These are phyloP conservation scores for Kryphioiulus occultus DNA, from an alignment of 2,888 invertebrate species.

Conservation along the genomic window DNA sequence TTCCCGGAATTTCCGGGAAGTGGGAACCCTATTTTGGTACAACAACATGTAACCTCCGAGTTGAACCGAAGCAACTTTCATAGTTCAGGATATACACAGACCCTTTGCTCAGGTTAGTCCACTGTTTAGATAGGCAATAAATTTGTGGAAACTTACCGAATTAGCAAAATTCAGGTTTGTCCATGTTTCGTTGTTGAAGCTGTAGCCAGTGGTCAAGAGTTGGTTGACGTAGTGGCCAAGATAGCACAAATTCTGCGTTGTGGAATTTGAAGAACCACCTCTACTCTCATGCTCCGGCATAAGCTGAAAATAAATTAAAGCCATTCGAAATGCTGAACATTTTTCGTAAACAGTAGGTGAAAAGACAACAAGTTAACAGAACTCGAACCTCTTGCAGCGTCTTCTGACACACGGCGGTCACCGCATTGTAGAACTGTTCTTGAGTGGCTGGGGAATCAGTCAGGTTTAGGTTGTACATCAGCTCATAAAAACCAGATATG, in stretches of 20 bases:
- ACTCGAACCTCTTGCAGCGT: background rate
- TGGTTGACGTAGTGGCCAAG: conserved; percentile 59
- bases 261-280: background rate
- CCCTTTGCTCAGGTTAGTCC: background rate
- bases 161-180: conserved; percentile 60
- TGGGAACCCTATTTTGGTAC: too few relatives aligned
- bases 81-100: too few relatives aligned
- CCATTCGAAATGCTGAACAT: background rate
- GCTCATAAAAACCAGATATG: conserved; percentile 64
- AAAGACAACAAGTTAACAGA: background rate
- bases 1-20: too few relatives aligned
- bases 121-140: background rate
- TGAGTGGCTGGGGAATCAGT: conserved; percentile 57
- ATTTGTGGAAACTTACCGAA: conserved; percentile 57
- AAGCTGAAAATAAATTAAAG: background rate
- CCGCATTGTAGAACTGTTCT: conserved; percentile 56
- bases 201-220: conserved; percentile 62
- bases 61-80: too few relatives aligned
- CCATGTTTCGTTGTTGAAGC: conserved; percentile 62
- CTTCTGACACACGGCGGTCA: conserved; percentile 58
- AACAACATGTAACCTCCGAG: too few relatives aligned
- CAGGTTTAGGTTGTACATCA: conserved; percentile 61
- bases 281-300: background rate
- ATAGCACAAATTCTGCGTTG: conserved; percentile 55
- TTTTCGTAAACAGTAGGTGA: background rate